These are phyloP conservation scores for Caenorhabditis elegans DNA, from an alignment of 1,140 invertebrate species.

Conservation along the genomic window DNA sequence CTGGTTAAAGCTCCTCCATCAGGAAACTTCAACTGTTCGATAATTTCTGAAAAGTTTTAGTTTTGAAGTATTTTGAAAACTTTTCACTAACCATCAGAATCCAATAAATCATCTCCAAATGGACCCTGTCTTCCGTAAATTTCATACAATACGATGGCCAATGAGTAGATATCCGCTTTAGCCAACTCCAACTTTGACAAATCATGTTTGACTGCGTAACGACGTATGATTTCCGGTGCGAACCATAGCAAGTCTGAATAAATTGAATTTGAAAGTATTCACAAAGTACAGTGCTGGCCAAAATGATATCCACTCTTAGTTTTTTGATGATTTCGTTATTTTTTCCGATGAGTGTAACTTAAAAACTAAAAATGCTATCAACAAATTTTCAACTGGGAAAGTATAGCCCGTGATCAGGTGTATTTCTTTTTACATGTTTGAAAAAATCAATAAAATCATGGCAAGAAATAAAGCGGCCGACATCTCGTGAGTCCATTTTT, in stretches of 20 bases:
- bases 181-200: constrained; percentile 12
- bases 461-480: too few species aligned
- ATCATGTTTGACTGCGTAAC: background rate
- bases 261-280: too few species aligned
- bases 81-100: background rate
- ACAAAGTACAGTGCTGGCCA: too few species aligned
- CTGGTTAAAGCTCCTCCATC: background rate
- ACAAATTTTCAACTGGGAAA: too few species aligned
- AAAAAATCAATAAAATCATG: too few species aligned
- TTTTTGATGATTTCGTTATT: too few species aligned
- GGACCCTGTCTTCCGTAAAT: constrained; percentile 46
- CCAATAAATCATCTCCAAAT: constrained; percentile 35
- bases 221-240: constrained; percentile 37
- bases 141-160: constrained; percentile 42
- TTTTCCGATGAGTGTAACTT: too few species aligned
- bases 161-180: constrained; percentile 39
- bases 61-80: background rate
- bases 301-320: too few species aligned
- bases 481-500: too few species aligned
- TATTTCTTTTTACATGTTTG: too few species aligned
- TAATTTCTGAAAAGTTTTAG: constrained; percentile 22
- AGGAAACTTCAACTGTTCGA: constrained; percentile 28
- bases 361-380: too few species aligned
- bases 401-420: too few species aligned
- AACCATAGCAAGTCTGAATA: constrained; percentile 31